These are phyloP conservation scores for Thaumetopoea pityocampa DNA, from an alignment of 1,140 invertebrate genomes.

Conservation along the genomic window DNA sequence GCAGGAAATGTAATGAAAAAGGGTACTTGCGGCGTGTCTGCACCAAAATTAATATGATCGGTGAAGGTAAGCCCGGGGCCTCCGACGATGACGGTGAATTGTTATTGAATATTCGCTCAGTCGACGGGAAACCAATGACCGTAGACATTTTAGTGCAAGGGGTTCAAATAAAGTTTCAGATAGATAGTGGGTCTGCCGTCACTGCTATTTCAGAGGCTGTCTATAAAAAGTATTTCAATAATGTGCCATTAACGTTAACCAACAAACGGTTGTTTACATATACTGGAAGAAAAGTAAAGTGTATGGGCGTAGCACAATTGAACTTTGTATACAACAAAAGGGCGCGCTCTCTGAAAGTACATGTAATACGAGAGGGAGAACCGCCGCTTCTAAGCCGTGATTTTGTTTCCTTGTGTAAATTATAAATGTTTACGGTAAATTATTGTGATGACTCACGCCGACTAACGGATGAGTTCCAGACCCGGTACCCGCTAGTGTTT, in stretches of 20 bases:
- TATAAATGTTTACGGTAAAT: constrained; percentile 14
- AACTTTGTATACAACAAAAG: constrained; percentile 3
- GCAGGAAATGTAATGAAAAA: constrained; percentile 8
- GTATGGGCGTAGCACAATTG: constrained; percentile 1
- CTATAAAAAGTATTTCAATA: constrained; percentile 2
- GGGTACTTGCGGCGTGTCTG: constrained; percentile 13
- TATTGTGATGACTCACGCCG: constrained; percentile 8
- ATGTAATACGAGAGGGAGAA: constrained; percentile 9
- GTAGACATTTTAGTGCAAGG: constrained; percentile 4
- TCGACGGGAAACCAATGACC: constrained; percentile 10
- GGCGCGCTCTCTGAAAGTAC: constrained; percentile 1
- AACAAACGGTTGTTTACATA: constrained; percentile 11
- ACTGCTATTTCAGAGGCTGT: constrained; percentile 1
- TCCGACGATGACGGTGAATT: constrained; percentile 8
- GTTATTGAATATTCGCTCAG: constrained; percentile 12
- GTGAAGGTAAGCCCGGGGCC: no score
- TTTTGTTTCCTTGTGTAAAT: constrained; percentile 13
- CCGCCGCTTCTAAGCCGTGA: constrained; percentile 18
- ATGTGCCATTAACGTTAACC: constrained; percentile 5
- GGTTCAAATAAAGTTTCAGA: constrained; percentile 8
- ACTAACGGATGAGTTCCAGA: not conserved
- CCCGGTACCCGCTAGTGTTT: constrained; percentile 5
- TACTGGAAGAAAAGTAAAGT: constrained; percentile 1
- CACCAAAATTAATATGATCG: constrained; percentile 3
- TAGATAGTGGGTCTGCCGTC: constrained; percentile 15